Evolutionary conservation across 2,797 vertebrate species (phyloP), one percentile per base, ranked within the genome.

Genomic region (Rhinogobio ventralis): DNA sequence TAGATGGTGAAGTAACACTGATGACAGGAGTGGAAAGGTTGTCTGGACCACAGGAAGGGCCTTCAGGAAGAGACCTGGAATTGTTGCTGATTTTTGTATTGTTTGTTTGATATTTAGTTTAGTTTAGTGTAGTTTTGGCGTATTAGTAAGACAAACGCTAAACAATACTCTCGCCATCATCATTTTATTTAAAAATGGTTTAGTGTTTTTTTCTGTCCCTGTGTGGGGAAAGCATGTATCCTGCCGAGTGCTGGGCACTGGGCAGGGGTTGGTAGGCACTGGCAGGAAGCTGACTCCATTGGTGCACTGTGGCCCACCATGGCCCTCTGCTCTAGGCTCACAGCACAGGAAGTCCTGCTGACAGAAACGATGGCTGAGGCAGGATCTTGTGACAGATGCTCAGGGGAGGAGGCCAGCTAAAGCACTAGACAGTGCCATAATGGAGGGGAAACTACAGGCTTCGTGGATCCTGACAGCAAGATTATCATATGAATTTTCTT

Each of bases 321-420:
- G 75, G 89, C 87, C 89, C 87, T 89, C 89, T 89, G 87, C 89
- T 86, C 87, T 71, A 84, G 72, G 85, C 87, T 87, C 84, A 80
- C 86, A 86, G 87, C 86, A 87, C 87, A 89, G 89, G 89, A 89
- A 89, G 89, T 89, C 89, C 87, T 88, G 89, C 89, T 89, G 89
- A 89, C 89, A 89, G 79, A 85, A 87, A 73, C 78, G 84, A 82
- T 87, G 87, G 89, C 86, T 87, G 84, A 89, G 81, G 86, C 87
- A 89, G 87, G 87, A 89, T 89, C 84, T 87, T 36, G 51, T 87
- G 86, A 89, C 89, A 89, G 89, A 89, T 89, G 89, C 89, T 88
- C 74, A 72, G 87, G 80, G 85, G 81, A 87, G 78, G 84, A 79
- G 87, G 89, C 89, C 87, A 89, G 85, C 82, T 74, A 68, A 17